Percentiles rank a stretch among this genome's conserved stretches.
Evolutionary conservation across 2,113 vertebrate species (phyloP).

Genomic region (Phylloscopus trochilus): DNA sequence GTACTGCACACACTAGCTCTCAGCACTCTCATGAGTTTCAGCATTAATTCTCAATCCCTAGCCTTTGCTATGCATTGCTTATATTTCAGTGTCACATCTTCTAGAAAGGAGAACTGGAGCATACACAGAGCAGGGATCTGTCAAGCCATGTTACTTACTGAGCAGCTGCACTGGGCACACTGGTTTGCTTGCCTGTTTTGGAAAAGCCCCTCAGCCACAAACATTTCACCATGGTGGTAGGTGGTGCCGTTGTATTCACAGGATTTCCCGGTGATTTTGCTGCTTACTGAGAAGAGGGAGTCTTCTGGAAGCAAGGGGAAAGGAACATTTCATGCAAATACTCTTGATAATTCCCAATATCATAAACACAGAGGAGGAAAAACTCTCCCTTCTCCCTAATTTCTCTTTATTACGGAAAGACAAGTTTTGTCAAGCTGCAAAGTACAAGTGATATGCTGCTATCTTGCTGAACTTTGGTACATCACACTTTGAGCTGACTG

Average conservation of each 20-base stretch:
- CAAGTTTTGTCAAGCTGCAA: not conserved
- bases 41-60: not conserved
- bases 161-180: conserved; percentile 81
- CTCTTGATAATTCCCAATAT: not conserved
- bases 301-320: conserved; percentile 69
- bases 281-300: conserved; percentile 65
- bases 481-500: not conserved
- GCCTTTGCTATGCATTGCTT: not conserved
- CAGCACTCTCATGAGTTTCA: not conserved
- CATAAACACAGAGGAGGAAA: not conserved
- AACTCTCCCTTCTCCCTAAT: not conserved
- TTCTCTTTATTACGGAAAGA: not conserved
- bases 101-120: not conserved
- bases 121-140: not conserved
- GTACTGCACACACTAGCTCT: not conserved
- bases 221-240: conserved; percentile 78
- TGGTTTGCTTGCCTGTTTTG: conserved; percentile 79
- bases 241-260: conserved; percentile 79
- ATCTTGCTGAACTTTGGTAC: not conserved
- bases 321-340: not conserved
- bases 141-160: conserved; percentile 69
- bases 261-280: conserved; percentile 73
- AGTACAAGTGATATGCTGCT: not conserved
- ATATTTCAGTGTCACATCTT: not conserved
- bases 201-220: conserved; percentile 79